Evolutionary conservation across 2,113 vertebrate genomes (phyloP).

Genomic region (Carlito syrichta): DNA sequence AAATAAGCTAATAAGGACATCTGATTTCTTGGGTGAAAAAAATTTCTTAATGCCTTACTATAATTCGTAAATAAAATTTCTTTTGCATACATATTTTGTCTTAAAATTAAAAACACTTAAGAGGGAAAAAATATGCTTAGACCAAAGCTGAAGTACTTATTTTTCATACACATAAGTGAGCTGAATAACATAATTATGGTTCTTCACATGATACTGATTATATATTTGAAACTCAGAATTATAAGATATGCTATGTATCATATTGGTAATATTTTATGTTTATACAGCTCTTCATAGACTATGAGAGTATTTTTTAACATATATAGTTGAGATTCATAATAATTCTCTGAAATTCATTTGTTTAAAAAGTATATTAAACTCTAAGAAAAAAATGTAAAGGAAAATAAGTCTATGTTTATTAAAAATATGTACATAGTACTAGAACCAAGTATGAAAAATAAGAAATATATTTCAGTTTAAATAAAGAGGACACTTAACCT

Average conservation of each 20-base stretch:
- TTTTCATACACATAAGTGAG: neutral
- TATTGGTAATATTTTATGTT: neutral
- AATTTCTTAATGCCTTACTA: neutral
- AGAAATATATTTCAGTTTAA: neutral
- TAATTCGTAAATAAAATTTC: neutral
- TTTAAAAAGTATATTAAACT: conserved; percentile 31
- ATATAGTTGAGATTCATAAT: neutral
- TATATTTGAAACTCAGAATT: conserved; percentile 7
- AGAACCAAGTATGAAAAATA: neutral
- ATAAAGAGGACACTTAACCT: neutral
- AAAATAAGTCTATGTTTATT: conserved; percentile 15
- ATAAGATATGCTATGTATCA: neutral
- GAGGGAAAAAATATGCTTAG: neutral
- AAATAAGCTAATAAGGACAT: neutral
- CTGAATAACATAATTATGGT: neutral
- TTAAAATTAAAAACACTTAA: conserved; percentile 1
- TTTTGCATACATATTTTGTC: neutral
- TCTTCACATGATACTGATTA: neutral
- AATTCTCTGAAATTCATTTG: neutral
- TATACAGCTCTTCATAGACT: conserved; percentile 13
- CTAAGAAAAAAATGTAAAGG: neutral
- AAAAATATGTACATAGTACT: neutral
- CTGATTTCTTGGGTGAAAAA: neutral
- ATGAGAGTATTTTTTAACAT: conserved; percentile 10
- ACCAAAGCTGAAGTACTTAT: neutral